A percentile compares a stretch with the other conserved stretches of the same genome.
phyloP scores from a whole-genome alignment of 2,797 vertebrate species.

The Triplophysa bombifrons region DNA sequence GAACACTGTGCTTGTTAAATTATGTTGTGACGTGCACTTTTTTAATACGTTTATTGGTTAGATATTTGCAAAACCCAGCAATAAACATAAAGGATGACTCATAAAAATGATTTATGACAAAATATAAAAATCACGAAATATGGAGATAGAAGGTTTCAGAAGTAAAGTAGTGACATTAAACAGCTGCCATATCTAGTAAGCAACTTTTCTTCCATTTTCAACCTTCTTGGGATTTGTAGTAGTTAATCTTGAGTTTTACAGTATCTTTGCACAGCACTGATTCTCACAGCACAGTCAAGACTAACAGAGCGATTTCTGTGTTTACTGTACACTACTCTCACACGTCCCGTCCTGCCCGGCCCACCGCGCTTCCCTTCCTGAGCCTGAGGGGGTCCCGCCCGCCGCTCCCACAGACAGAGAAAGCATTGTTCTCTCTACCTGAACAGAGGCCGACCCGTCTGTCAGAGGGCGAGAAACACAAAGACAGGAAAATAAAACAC shows the following conservation, averaged over 20 bases:
- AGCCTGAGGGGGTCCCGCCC: slow-evolving; percentile 39
- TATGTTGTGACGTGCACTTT: too few species aligned
- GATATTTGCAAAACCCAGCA: too few species aligned
- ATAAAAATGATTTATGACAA: too few species aligned
- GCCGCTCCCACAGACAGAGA: slow-evolving; percentile 46
- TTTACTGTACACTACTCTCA: slow-evolving; percentile 12
- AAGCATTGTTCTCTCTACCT: slow-evolving; percentile 62
- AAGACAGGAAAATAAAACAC: slow-evolving; percentile 29
- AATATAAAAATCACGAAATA: too few species aligned
- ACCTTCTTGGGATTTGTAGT: not conserved
- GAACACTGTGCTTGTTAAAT: too few species aligned
- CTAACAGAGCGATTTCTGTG: not conserved
- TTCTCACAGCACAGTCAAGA: not conserved
- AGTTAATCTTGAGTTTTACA: not conserved
- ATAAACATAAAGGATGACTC: too few species aligned
- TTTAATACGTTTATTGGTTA: too few species aligned
- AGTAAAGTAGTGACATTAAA: too few species aligned
- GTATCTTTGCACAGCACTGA: too few species aligned
- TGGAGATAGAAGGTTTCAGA: too few species aligned
- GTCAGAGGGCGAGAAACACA: slow-evolving; percentile 42
- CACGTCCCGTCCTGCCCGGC: slow-evolving; percentile 42
- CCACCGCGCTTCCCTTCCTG: slow-evolving; percentile 36
- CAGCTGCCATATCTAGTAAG: too few species aligned
- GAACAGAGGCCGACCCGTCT: slow-evolving; percentile 54
- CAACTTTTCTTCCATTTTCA: too few species aligned